A percentile compares a stretch with the other conserved stretches of the same genome.
phyloP scores from a whole-genome alignment of 2,113 vertebrate species.

The Castor canadensis region DNA sequence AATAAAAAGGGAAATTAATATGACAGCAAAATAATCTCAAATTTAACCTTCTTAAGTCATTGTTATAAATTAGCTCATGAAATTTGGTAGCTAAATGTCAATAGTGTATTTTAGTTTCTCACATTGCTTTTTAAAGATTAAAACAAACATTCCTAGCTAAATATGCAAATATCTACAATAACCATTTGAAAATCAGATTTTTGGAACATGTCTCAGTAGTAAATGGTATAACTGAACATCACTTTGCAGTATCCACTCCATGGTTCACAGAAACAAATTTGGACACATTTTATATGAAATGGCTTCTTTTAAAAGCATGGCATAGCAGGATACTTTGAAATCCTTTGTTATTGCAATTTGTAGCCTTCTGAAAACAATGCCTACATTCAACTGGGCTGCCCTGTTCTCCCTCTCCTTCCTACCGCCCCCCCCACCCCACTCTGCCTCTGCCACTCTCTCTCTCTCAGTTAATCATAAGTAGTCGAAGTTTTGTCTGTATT shows the following conservation, averaged over 20 bases:
- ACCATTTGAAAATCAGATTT: constrained; percentile 54
- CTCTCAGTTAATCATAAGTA: neutral
- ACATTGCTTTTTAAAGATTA: constrained; percentile 50
- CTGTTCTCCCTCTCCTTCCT: neutral
- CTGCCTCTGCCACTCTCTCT: neutral
- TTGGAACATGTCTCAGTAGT: constrained; percentile 44
- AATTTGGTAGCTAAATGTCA: constrained; percentile 52
- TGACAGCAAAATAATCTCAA: constrained; percentile 29
- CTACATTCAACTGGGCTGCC: neutral
- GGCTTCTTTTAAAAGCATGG: constrained; percentile 1
- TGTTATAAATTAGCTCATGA: constrained; percentile 43
- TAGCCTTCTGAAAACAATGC: neutral
- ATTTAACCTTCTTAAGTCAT: constrained; percentile 4
- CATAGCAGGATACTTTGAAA: neutral
- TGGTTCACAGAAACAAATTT: constrained; percentile 51
- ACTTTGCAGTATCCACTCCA: neutral
- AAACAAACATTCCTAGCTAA: constrained; percentile 54
- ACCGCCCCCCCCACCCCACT: too few relatives aligned
- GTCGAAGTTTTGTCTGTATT: neutral
- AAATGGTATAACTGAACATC: constrained; percentile 36
- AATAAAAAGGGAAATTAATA: constrained; percentile 25
- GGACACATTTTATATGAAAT: neutral
- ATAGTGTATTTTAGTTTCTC: constrained; percentile 62
- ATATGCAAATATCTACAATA: constrained; percentile 33
- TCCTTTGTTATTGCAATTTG: neutral